Evolutionary conservation across 2,797 vertebrate genomes (phyloP).

Genomic region (Manis pentadactyla): DNA sequence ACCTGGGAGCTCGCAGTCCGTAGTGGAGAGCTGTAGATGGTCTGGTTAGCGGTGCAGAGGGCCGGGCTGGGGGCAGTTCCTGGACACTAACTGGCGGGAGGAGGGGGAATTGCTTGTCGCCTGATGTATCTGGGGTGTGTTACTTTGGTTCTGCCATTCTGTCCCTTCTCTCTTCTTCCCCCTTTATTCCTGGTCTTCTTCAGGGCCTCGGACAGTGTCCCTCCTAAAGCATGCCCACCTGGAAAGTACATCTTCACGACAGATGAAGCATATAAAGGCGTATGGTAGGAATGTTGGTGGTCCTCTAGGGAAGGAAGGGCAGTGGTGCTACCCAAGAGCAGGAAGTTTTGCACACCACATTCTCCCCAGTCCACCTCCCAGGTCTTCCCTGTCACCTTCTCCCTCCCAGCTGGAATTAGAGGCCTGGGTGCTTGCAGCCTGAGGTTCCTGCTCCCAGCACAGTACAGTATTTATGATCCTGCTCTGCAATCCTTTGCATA

Average conservation of each 20-base stretch:
- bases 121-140: neutral
- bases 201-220: neutral
- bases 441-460: neutral
- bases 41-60: neutral
- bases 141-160: neutral
- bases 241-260: neutral
- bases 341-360: neutral
- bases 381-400: neutral
- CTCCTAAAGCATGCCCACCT: neutral
- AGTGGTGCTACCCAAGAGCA: neutral
- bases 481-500: neutral
- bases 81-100: neutral
- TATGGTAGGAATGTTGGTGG: neutral
- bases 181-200: neutral
- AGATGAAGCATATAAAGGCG: neutral
- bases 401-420: neutral
- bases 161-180: neutral
- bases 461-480: neutral
- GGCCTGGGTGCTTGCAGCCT: accelerated
- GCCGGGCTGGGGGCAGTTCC: neutral
- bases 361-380: neutral
- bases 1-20: accelerated
- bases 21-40: neutral
- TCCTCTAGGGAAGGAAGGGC: neutral
- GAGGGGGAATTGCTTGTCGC: neutral